These are phyloP conservation scores for Porites evermanni DNA, from an alignment of 92 coral and sea anemone species.

Conservation along the genomic window DNA sequence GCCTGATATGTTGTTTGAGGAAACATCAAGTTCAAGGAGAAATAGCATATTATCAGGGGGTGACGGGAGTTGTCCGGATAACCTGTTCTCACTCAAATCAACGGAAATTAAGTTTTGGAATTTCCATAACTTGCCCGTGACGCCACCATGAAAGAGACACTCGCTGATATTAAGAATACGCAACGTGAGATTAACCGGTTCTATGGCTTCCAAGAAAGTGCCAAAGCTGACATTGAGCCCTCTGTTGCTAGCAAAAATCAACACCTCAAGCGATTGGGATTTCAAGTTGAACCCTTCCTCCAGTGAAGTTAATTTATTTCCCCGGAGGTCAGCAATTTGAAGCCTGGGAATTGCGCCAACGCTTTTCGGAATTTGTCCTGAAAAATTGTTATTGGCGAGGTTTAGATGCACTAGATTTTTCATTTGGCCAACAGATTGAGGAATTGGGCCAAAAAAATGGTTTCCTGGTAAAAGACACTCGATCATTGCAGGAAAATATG, in stretches of 20 bases:
- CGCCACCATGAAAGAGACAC: slow-evolving; percentile 61
- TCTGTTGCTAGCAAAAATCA: slow-evolving; percentile 60
- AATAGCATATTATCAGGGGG: slow-evolving; percentile 42
- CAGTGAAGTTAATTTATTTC: slow-evolving; percentile 50
- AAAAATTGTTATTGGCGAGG: slow-evolving; percentile 61
- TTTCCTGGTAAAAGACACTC: slow-evolving; percentile 78
- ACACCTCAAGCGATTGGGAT: slow-evolving; percentile 56
- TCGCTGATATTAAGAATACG: slow-evolving; percentile 76
- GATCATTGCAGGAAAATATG: slow-evolving; percentile 63
- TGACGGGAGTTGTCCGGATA: slow-evolving; percentile 61
- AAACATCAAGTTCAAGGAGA: slow-evolving; percentile 64
- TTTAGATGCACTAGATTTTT: slow-evolving; percentile 51
- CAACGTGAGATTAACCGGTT: slow-evolving; percentile 45
- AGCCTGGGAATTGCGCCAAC: slow-evolving; percentile 55
- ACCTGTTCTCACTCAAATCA: slow-evolving; percentile 52
- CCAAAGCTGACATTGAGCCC: slow-evolving; percentile 40
- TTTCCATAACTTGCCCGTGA: slow-evolving; percentile 66
- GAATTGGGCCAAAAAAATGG: slow-evolving; percentile 56
- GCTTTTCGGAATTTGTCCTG: slow-evolving; percentile 59
- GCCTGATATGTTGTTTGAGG: slow-evolving; percentile 64
- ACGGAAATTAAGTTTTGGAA: slow-evolving; percentile 65
- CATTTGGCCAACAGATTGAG: slow-evolving; percentile 68
- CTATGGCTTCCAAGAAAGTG: slow-evolving; percentile 42
- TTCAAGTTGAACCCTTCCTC: slow-evolving; percentile 57
- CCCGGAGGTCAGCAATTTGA: slow-evolving; percentile 62